Evolutionary conservation across 2,888 invertebrate genomes (phyloP).

Genomic region (Ceramica pisi): DNA sequence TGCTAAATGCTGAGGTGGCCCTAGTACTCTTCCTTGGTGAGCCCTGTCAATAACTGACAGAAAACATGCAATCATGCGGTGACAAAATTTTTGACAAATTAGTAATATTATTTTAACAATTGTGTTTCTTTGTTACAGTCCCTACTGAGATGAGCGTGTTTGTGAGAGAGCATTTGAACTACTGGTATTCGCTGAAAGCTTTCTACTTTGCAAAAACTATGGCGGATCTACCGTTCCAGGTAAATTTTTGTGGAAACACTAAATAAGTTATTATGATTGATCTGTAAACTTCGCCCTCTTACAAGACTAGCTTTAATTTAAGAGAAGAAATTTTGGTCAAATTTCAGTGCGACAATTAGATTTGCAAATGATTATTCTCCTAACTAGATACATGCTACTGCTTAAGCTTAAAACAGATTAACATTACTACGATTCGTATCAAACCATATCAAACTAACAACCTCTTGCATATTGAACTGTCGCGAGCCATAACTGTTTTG

Average conservation of each 20-base stretch:
- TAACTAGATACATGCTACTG: too few species aligned
- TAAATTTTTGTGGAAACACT: slow-evolving; percentile 78
- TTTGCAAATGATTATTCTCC: too few species aligned
- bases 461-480: too few species aligned
- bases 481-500: not conserved
- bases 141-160: slow-evolving; percentile 99
- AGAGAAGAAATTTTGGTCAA: too few species aligned
- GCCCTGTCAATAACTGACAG: not conserved
- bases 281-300: not conserved
- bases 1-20: too few species aligned
- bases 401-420: too few species aligned
- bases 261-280: not conserved
- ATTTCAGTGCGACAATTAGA: too few species aligned
- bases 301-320: not conserved
- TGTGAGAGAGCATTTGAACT: slow-evolving; percentile 98
- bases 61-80: not conserved
- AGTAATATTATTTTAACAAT: not conserved
- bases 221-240: slow-evolving; percentile 98
- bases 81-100: too few species aligned
- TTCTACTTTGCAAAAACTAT: slow-evolving; percentile 99
- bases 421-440: too few species aligned
- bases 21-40: not conserved
- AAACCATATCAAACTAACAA: too few species aligned
- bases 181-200: slow-evolving; percentile 99
- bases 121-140: slow-evolving; percentile 92